Conservation (phyloP, 2,113 vertebrate species). For the Oreochromis tanganicae region DNA sequence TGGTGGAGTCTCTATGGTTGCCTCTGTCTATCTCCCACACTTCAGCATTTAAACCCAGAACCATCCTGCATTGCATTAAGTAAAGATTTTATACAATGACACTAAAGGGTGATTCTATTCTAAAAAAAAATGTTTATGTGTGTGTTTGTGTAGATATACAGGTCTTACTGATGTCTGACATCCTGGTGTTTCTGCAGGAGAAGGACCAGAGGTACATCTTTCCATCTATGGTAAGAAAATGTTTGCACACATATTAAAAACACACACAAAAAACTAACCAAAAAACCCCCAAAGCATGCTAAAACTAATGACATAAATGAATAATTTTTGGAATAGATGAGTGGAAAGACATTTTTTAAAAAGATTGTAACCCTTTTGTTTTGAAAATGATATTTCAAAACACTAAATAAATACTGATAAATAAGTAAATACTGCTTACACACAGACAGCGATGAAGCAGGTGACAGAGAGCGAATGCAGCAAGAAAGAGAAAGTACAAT, state of each 20-base stretch:
- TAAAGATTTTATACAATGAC: background rate
- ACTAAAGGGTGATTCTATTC: background rate
- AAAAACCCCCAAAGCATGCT: accelerated
- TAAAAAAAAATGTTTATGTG: background rate
- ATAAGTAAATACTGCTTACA: background rate
- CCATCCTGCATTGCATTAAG: accelerated
- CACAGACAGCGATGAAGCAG: background rate
- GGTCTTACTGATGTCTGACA: constrained; percentile 88
- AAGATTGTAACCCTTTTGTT: background rate
- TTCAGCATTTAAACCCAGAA: background rate
- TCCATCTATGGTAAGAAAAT: constrained; percentile 79
- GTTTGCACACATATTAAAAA: background rate
- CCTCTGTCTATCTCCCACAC: background rate
- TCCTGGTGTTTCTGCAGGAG: constrained; percentile 89
- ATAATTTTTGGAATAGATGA: background rate
- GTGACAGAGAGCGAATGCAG: background rate
- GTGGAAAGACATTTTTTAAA: background rate
- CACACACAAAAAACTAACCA: background rate
- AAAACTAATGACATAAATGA: background rate
- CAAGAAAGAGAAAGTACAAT: background rate
- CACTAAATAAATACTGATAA: accelerated
- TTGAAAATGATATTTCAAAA: background rate
- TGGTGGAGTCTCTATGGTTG: accelerated
- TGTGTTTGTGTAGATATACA: constrained; percentile 75
- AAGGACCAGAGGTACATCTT: constrained; percentile 92